A percentile compares a stretch with the other conserved stretches of the same genome.
Conservation (phyloP, 1,140 invertebrate genomes). For the Campodea augens region DNA sequence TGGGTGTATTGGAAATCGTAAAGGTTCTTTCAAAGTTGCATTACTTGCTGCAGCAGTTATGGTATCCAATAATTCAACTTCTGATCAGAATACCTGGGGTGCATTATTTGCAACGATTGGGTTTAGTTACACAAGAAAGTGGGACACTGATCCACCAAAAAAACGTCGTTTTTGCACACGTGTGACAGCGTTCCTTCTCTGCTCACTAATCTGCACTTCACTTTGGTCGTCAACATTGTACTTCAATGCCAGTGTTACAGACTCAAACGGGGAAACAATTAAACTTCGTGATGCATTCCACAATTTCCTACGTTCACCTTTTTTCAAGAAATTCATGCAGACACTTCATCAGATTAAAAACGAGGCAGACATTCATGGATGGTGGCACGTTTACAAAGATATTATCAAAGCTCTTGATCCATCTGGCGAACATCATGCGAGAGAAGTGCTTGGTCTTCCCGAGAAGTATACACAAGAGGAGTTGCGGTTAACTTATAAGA, state of each 20-base stretch:
- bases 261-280: not conserved
- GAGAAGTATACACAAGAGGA: slow-evolving; percentile 23
- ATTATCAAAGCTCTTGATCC: no score
- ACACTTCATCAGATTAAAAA: no score
- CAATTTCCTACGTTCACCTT: no score
- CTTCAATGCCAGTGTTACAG: not conserved
- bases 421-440: not conserved
- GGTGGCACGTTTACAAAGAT: not conserved
- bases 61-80: no score
- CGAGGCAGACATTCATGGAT: not conserved
- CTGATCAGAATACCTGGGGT: no score
- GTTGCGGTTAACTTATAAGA: slow-evolving; percentile 24
- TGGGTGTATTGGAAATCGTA: not conserved
- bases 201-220: not conserved
- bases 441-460: slow-evolving; percentile 23
- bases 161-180: not conserved
- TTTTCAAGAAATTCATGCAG: no score
- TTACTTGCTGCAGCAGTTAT: not conserved
- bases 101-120: not conserved
- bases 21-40: not conserved
- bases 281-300: not conserved
- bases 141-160: not conserved
- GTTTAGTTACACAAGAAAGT: not conserved
- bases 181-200: not conserved
- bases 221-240: not conserved